A percentile compares a stretch with the other conserved stretches of the same genome.
phyloP scores from a whole-genome alignment of 1,140 invertebrate species.

The fruit fly (Drosophila melanogaster) region Release_6_plus_ISO1_MT NT_033777.3:16265501-16266000 shows the following conservation, averaged over 20 bases:
- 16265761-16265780: slow-evolving; percentile 88
- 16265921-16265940: slow-evolving; percentile 74
- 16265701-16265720: slow-evolving; percentile 90
- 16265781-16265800: slow-evolving; percentile 93
- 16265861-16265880: slow-evolving; percentile 92
- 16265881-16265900: slow-evolving; percentile 92
- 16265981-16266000: slow-evolving; percentile 74
- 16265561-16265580: slow-evolving; percentile 96
- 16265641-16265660: slow-evolving; percentile 94
- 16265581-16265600: slow-evolving; percentile 97
- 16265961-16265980: neutral
- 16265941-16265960: neutral
- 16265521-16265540: slow-evolving; percentile 98
- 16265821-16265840: slow-evolving; percentile 93
- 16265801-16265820: slow-evolving; percentile 91
- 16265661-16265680: slow-evolving; percentile 89
- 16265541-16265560: slow-evolving; percentile 95
- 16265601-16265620: slow-evolving; percentile 96
- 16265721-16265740: slow-evolving; percentile 95
- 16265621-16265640: slow-evolving; percentile 95
- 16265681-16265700: slow-evolving; percentile 62
- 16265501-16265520: slow-evolving; percentile 96
- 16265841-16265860: slow-evolving; percentile 95
- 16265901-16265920: slow-evolving; percentile 87
- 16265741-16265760: slow-evolving; percentile 91